Percentiles rank a stretch among this genome's conserved stretches.
Evolutionary conservation across 1,140 invertebrate genomes (phyloP).

Genomic region (Pteromalus puparum): DNA sequence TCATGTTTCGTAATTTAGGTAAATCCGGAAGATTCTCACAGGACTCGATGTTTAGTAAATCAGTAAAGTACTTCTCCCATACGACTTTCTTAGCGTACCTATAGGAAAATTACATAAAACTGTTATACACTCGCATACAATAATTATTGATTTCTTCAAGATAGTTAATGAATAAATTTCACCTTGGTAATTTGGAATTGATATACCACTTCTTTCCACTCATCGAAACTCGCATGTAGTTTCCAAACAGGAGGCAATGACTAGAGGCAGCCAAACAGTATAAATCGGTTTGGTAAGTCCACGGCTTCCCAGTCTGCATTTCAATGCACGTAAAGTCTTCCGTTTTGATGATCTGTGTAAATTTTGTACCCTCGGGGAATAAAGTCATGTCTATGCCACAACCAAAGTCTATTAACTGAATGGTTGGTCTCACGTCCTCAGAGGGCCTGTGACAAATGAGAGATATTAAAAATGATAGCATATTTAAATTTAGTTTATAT

Average conservation of each 20-base stretch:
- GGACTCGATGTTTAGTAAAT: conserved; percentile 82
- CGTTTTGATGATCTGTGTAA: conserved; percentile 83
- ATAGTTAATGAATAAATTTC: conserved; percentile 50
- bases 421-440: conserved; percentile 78
- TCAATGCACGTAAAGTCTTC: conserved; percentile 89
- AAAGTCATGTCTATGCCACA: conserved; percentile 92
- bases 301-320: conserved; percentile 90
- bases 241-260: conserved; percentile 89
- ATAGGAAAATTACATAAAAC: conserved; percentile 57
- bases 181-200: conserved; percentile 81
- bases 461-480: neutral
- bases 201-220: conserved; percentile 82
- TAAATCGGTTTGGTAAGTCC: conserved; percentile 95
- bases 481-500: neutral
- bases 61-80: conserved; percentile 82
- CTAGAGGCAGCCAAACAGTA: conserved; percentile 91
- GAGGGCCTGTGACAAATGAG: conserved; percentile 75
- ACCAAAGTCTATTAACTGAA: conserved; percentile 92
- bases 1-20: conserved; percentile 77
- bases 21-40: conserved; percentile 82
- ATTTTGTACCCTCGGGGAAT: conserved; percentile 86
- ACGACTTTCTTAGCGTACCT: conserved; percentile 80
- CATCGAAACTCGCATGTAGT: conserved; percentile 89
- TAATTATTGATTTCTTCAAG: neutral
- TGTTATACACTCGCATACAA: conserved; percentile 28